These are phyloP conservation scores for Nasonovia ribisnigri DNA, from an alignment of 2,888 invertebrate species.

Conservation along the genomic window DNA sequence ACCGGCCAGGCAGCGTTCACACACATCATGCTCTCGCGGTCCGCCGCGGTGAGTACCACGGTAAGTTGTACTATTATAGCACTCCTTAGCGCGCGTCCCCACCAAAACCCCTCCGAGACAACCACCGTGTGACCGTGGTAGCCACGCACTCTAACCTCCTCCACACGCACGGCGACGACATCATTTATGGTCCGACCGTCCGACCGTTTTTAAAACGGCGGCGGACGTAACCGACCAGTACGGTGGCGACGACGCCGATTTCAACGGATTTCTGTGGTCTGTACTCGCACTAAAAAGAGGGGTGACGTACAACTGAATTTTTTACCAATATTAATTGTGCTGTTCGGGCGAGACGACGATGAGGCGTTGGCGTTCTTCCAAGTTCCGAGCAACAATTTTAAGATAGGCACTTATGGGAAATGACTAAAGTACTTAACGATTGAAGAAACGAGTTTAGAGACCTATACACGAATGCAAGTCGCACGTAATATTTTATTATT, in stretches of 20 bases:
- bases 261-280: conserved; percentile 56
- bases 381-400: neutral
- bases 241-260: conserved; percentile 9
- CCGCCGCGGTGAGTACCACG: neutral
- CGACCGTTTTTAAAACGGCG: neutral
- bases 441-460: neutral
- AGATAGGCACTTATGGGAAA: neutral
- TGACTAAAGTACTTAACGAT: neutral
- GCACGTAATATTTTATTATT: neutral
- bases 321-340: neutral
- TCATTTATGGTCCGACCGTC: neutral
- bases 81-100: neutral
- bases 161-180: neutral
- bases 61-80: neutral
- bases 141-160: neutral
- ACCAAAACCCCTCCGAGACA: conserved; percentile 1
- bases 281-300: neutral
- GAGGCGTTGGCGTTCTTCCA: neutral
- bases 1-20: conserved; percentile 58
- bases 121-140: neutral
- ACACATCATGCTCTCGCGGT: neutral
- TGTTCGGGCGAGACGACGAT: neutral
- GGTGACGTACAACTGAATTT: neutral
- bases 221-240: conserved; percentile 39
- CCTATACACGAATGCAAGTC: neutral